Evolutionary conservation across 1,140 invertebrate genomes (phyloP), one percentile per base, ranked within the genome.

Genomic region (Parasteatoda tepidariorum): DNA sequence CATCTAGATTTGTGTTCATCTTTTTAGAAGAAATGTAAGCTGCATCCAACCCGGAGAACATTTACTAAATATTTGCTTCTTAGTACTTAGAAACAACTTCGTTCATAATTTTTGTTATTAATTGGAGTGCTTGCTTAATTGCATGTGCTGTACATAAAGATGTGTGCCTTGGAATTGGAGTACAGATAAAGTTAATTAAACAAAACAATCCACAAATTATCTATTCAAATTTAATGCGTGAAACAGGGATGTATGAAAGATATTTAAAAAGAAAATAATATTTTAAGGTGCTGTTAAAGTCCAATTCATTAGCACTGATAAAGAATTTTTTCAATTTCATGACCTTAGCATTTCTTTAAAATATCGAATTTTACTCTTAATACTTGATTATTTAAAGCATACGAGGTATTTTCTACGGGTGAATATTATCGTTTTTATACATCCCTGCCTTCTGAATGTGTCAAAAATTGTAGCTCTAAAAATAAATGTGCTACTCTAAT

Each of bases 1-100:
- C 67, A 62, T 54, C 38, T 71, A 82, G 78, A 64, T 68, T 82
- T 82, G 34, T 82, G 78, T 82, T 73, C 57, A 41, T 57, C 70
- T 73, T 31, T n/a, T 73, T 75, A 75, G 73, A 75, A 28, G 41
- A 71, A 71, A 55, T 54, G 73, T 75, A 30, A 62, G 57, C 55
- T 61, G 41, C 26, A 38, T 34, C 54, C 48, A n/a, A 41, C 73
- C 38, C 9, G 18, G 38, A 61, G 68, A 61, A 48, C 57, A 34
- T 28, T 7, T 22, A 59, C 57, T 59, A 48, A 48, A 48, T 61
- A 57, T 75, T 78, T 22, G 62, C 38, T 66, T 48, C 31, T 64
- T 64, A 54, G 62, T 11, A 66, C 26, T n/a, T 71, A 71, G 68
- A 71, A 71, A 55, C 30, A 31, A 31, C 38, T 33, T 75, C n/a